Evolutionary conservation across 2,797 vertebrate genomes (phyloP), one percentile per base, ranked within the genome.

Genomic region (Poeciliopsis paucimaculata): DNA sequence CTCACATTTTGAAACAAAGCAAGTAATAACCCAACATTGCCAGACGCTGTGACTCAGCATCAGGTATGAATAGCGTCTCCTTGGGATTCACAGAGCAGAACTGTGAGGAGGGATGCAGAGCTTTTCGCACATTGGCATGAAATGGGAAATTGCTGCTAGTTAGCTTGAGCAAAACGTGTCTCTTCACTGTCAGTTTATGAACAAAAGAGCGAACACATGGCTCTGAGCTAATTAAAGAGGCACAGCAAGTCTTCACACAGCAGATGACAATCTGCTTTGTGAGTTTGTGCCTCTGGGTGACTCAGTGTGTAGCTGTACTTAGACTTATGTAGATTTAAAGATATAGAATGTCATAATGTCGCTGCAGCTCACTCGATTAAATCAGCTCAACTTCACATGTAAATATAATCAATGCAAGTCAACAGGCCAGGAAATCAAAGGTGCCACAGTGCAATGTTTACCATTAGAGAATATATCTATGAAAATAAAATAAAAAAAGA

Each of bases 11-110:
- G 34, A 64, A 39, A 39, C 15, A 11, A 66, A 23, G 62, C 16
- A 36, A 64, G 62, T 64, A 39, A 31, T 57, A 57, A 28, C 28
- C n/a, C 31, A 18, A 66, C 18, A 10, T 5, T 11, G 46, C 28
- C 72, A 51, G 39, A 73, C 1, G 10, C 77, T 83, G 45, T 77
- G 77, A 79, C 82, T 70, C 78, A 68, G 71, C 88, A 88, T 2
- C 5, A 51, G 31, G 47, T 6, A 73, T 34, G 31, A 34, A 46
- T 47, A 4, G 70, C 23, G 9, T 68, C 23, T 68, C 5, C 64
- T 68, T 20, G 1, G 36, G 36, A 62, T 66, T 66, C 43, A 47
- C 43, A 72, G 26, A 47, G 28, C 43, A 47, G 43, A 72, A 51
- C 46, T 49, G 18, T 20, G 45, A 26, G 4, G 46, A 7, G 39